Evolutionary conservation across 2,113 vertebrate species (phyloP).

Genomic region (Percina caprodes): DNA sequence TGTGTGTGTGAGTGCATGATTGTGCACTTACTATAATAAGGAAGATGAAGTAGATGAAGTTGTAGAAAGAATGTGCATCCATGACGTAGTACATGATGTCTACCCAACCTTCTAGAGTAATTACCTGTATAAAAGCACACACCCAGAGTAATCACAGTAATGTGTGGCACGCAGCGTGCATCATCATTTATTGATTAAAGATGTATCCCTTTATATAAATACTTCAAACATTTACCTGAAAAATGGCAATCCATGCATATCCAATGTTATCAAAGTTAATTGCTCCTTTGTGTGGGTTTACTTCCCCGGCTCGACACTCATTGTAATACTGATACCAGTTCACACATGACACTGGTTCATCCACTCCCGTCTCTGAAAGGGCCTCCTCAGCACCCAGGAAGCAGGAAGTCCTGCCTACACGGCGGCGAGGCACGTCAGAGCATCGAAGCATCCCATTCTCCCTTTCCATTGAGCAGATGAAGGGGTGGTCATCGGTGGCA

Average conservation of each 20-base stretch:
- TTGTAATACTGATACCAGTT: slow-evolving; percentile 98
- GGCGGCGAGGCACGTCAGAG: slow-evolving; percentile 89
- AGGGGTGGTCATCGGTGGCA: slow-evolving; percentile 92
- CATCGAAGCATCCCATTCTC: slow-evolving; percentile 97
- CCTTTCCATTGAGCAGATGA: slow-evolving; percentile 93
- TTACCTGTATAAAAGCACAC: slow-evolving; percentile 67
- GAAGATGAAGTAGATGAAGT: slow-evolving; percentile 84
- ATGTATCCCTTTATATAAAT: neutral
- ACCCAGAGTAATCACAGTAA: slow-evolving; percentile 12
- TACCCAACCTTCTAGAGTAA: slow-evolving; percentile 82
- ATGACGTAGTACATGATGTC: slow-evolving; percentile 85
- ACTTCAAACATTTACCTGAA: slow-evolving; percentile 87
- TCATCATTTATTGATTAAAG: neutral
- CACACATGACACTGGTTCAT: slow-evolving; percentile 84
- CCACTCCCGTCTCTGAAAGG: slow-evolving; percentile 54
- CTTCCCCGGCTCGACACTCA: slow-evolving; percentile 89
- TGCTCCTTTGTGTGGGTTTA: slow-evolving; percentile 97
- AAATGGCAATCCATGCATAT: slow-evolving; percentile 99
- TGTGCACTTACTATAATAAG: slow-evolving; percentile 80
- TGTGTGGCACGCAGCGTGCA: neutral
- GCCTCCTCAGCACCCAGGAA: slow-evolving; percentile 82
- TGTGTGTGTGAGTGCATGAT: slow-evolving; percentile 10
- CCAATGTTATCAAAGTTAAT: slow-evolving; percentile 99
- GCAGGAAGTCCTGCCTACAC: slow-evolving; percentile 88
- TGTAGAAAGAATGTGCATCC: slow-evolving; percentile 84